A percentile compares a stretch with the other conserved stretches of the same genome.
Conservation (phyloP, 2,797 vertebrate species). For the Melanotaenia maccullochi region DNA sequence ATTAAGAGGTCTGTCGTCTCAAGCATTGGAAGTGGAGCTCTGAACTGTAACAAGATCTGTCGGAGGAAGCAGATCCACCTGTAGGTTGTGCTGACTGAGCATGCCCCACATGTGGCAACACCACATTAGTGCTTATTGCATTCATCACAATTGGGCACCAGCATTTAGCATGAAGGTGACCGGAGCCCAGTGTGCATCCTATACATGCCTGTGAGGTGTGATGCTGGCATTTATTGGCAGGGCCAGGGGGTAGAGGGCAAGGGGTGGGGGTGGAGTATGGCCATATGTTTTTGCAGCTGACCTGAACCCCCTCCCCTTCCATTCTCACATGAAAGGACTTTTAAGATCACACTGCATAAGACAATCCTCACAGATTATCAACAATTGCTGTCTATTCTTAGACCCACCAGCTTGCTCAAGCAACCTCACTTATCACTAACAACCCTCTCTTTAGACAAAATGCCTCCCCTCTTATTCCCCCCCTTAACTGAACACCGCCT, state of each 20-base stretch:
- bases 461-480: constrained; percentile 50
- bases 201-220: constrained; percentile 69
- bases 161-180: constrained; percentile 80
- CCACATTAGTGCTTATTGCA: constrained; percentile 69
- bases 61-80: constrained; percentile 78
- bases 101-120: constrained; percentile 60
- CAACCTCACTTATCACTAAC: constrained; percentile 68
- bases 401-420: constrained; percentile 50
- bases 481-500: constrained; percentile 31
- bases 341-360: constrained; percentile 61
- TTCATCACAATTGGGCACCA: constrained; percentile 58
- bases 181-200: constrained; percentile 53
- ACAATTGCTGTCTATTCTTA: constrained; percentile 80
- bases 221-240: constrained; percentile 81
- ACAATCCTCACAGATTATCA: constrained; percentile 72
- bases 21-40: constrained; percentile 61
- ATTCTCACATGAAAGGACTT: constrained; percentile 81
- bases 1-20: constrained; percentile 77
- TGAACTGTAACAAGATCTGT: constrained; percentile 72
- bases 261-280: constrained; percentile 21
- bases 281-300: constrained; percentile 86
- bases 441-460: constrained; percentile 58
- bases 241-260: constrained; percentile 48
- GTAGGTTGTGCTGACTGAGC: constrained; percentile 76
- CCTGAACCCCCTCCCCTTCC: constrained; percentile 77